phyloP scores from a whole-genome alignment of 2,888 invertebrate species.

The Erebia epiphron region DNA sequence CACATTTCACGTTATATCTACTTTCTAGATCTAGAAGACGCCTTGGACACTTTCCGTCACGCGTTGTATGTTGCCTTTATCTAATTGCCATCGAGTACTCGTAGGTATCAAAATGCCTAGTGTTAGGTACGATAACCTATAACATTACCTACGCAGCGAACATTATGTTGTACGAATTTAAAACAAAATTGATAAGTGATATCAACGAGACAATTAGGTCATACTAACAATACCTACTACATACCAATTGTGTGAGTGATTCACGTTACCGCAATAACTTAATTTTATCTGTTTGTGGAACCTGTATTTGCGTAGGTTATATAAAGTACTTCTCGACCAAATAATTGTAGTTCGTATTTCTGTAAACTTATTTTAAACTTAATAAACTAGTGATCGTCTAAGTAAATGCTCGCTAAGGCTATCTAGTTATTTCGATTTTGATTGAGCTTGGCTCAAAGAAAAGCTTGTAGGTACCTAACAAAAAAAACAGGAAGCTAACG shows the following conservation, averaged over 20 bases:
- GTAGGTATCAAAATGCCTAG: background rate
- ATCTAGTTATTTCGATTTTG: too few species aligned
- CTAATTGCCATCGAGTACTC: background rate
- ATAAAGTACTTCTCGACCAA: background rate
- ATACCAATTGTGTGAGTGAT: background rate
- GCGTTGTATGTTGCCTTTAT: background rate
- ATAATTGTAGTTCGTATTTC: background rate
- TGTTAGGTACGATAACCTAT: background rate
- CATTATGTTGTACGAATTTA: constrained; percentile 12
- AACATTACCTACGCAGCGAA: background rate
- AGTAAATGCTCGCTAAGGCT: too few species aligned
- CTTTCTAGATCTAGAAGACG: too few species aligned
- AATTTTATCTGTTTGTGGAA: background rate
- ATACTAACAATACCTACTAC: background rate
- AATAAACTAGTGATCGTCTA: too few species aligned
- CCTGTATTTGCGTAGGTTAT: background rate
- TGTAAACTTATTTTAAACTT: too few species aligned
- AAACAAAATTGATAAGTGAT: constrained; percentile 15
- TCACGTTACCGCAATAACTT: background rate
- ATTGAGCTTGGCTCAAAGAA: too few species aligned
- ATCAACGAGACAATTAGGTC: constrained; percentile 19
- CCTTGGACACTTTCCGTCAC: too few species aligned
- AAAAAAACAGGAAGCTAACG: too few species aligned
- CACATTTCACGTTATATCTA: too few species aligned
- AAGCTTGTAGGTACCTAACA: too few species aligned